A percentile compares a stretch with the other conserved stretches of the same genome.
Conservation (phyloP, 2,888 invertebrate species). For the Drosophila colorata region DNA sequence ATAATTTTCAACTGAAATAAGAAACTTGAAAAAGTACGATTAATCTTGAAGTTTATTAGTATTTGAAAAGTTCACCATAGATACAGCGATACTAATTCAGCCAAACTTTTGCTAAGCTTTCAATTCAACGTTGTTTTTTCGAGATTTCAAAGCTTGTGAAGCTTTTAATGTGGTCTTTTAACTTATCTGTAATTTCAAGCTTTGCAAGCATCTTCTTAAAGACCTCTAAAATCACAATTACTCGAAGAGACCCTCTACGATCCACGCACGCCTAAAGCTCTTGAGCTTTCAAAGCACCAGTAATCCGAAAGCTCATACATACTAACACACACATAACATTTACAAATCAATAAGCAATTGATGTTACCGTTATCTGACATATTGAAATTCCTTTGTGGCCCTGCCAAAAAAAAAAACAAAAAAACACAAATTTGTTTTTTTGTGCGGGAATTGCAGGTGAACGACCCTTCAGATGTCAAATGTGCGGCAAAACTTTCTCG, state of each 20-base stretch:
- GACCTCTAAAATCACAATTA: too few species aligned
- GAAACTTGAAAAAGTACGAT: too few species aligned
- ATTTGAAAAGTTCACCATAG: neutral
- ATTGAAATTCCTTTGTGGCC: constrained; percentile 34
- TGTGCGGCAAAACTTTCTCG: constrained; percentile 96
- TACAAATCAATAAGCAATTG: neutral
- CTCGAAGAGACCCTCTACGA: neutral
- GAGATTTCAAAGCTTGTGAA: too few species aligned
- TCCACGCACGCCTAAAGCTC: neutral
- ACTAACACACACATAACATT: neutral
- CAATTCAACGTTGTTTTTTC: neutral
- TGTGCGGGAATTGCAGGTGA: constrained; percentile 87
- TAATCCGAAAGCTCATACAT: neutral
- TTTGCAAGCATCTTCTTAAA: neutral
- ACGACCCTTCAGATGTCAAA: constrained; percentile 94
- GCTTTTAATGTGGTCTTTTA: too few species aligned
- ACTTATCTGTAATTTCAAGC: neutral
- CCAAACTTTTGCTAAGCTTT: neutral
- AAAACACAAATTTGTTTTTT: neutral
- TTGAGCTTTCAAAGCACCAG: neutral
- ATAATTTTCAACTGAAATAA: too few species aligned
- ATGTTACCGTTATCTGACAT: constrained; percentile 23
- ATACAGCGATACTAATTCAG: too few species aligned
- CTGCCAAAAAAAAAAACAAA: constrained; percentile 4
- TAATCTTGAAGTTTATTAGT: neutral